These are phyloP conservation scores for Hypomecis atomaria DNA, from an alignment of 2,888 invertebrate species.

Conservation along the genomic window DNA sequence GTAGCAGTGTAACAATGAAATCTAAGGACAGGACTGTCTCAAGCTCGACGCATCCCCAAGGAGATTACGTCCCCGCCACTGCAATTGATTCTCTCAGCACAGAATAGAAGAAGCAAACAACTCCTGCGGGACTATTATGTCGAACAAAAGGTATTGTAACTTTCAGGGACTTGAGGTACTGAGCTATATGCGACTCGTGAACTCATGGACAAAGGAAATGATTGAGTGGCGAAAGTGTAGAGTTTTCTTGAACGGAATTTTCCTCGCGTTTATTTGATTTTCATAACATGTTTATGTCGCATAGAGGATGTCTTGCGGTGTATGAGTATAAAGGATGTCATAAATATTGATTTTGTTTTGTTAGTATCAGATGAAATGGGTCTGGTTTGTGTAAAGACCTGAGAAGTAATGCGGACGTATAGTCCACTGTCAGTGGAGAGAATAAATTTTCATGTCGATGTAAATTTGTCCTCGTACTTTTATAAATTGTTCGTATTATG, in stretches of 20 bases:
- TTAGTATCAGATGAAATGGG: no score
- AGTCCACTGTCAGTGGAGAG: no score
- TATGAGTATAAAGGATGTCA: no score
- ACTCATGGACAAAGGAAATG: constrained; percentile 22
- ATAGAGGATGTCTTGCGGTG: no score
- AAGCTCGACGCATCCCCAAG: constrained; percentile 51
- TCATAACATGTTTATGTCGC: not conserved
- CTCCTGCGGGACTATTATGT: constrained; percentile 58
- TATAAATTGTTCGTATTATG: no score
- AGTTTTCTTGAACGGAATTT: constrained; percentile 12
- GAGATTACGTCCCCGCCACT: constrained; percentile 44
- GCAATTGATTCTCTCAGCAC: constrained; percentile 55
- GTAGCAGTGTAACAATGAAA: constrained; percentile 29
- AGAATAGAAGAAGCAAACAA: constrained; percentile 56
- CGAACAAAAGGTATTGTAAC: constrained; percentile 55
- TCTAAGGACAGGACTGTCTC: constrained; percentile 19
- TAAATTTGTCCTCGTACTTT: no score
- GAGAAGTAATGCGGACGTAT: no score
- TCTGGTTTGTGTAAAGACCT: no score
- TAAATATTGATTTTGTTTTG: no score
- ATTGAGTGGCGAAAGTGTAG: constrained; percentile 23
- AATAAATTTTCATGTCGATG: no score
- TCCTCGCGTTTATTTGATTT: not conserved
- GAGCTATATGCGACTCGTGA: constrained; percentile 10
- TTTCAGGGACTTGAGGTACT: constrained; percentile 47